Evolutionary conservation across 2,797 vertebrate species (phyloP).

Genomic region (Lutra lutra): DNA sequence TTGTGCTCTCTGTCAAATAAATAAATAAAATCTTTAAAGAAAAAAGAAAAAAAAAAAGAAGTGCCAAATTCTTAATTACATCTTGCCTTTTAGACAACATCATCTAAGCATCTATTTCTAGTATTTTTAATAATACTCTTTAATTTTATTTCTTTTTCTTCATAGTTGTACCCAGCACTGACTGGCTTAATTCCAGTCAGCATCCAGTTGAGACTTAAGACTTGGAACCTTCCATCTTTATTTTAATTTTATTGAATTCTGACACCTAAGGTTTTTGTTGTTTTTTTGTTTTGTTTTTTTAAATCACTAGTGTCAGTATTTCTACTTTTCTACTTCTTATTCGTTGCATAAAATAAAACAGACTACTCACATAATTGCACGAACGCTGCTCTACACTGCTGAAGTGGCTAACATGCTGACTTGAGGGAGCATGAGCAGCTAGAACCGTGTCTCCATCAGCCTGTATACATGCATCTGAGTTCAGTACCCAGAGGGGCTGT

Average conservation of each 20-base stretch:
- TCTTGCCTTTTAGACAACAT: not conserved
- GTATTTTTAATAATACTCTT: not conserved
- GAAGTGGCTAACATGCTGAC: not conserved
- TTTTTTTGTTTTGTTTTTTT: not conserved
- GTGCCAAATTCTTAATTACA: not conserved
- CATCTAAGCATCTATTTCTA: not conserved
- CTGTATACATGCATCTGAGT: not conserved
- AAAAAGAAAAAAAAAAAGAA: not conserved
- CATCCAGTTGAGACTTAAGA: not conserved
- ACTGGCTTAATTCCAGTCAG: not conserved
- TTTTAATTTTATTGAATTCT: not conserved
- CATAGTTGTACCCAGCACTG: not conserved
- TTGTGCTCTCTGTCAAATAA: no score
- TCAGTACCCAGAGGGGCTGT: not conserved
- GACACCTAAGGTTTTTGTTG: not conserved
- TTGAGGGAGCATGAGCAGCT: not conserved
- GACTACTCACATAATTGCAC: not conserved
- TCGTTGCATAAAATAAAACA: not conserved
- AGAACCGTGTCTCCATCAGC: not conserved
- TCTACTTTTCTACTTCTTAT: not conserved
- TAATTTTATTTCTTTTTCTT: not conserved
- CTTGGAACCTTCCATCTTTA: not conserved
- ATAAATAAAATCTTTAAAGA: no score
- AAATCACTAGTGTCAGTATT: not conserved
- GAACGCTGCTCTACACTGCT: not conserved